These are phyloP conservation scores for Hyposoter didymator DNA, from an alignment of 2,888 invertebrate species.

Conservation along the genomic window DNA sequence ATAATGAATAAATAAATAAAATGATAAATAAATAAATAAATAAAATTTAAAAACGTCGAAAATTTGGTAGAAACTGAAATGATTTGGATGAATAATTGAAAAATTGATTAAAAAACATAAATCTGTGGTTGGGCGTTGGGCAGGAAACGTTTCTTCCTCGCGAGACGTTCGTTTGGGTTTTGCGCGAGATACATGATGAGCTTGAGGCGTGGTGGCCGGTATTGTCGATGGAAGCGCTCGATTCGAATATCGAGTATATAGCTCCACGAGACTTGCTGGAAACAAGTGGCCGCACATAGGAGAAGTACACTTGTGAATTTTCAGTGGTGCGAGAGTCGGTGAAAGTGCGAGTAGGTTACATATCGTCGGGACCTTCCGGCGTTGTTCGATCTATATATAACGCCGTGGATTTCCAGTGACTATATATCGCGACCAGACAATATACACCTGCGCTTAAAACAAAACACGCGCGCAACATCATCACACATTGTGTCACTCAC, in stretches of 20 bases:
- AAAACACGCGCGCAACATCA: not conserved
- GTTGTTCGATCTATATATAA: conserved; percentile 30
- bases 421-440: not conserved
- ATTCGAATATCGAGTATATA: conserved; percentile 58
- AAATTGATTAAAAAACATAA: conserved; percentile 19
- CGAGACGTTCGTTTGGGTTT: conserved; percentile 9
- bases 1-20: too few species aligned
- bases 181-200: not conserved
- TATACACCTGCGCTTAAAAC: conserved; percentile 22
- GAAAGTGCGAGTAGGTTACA: conserved; percentile 60
- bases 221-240: not conserved
- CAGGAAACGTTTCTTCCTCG: conserved; percentile 30
- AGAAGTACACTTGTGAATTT: not conserved
- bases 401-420: not conserved
- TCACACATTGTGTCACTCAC: not conserved
- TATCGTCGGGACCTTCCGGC: conserved; percentile 58
- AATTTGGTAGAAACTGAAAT: not conserved
- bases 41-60: not conserved
- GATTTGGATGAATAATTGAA: not conserved
- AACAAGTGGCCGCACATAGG: conserved; percentile 3
- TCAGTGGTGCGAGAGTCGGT: conserved; percentile 49
- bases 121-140: conserved; percentile 1
- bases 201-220: not conserved
- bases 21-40: too few species aligned
- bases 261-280: not conserved